Evolutionary conservation across 2,113 vertebrate genomes (phyloP), one percentile per base, ranked within the genome.

Genomic region (Sciurus niger): DNA sequence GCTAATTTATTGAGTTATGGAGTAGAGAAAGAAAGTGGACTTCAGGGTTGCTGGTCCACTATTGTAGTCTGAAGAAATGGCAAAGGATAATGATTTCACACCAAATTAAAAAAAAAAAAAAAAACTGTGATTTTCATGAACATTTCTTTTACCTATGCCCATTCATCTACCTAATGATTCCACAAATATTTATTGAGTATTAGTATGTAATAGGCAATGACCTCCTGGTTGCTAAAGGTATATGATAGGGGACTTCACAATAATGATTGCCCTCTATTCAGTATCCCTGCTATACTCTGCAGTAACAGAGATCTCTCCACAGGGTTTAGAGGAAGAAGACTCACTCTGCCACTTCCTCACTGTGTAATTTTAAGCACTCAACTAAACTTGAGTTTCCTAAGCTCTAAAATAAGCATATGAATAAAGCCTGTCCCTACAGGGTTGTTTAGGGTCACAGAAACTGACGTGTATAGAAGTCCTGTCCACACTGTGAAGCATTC

Each of bases 21-120:
- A 96, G 14, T 25, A 70, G 7, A 60, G 30, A 74, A 92, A 79
- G 37, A 93, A 34, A 40, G 18, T 58, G 60, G 72, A 90, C 43
- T 76, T 85, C 6, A 83, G 89, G 18, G 20, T 51, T 30, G 0
- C 9, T 55, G 58, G 43, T 58, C 4, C 25, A n/a, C 28, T 51
- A 25, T 14, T 86, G 4, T 60, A 84, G 58, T 85, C 72, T 94
- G 43, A 97, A 60, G 14, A 77, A 48, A 90, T 53, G 24, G 80
- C 22, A 46, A 51, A 82, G 8, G 10, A 76, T n/a, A 30, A 72
- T 70, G 1, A 92, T 68, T 85, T 65, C 91, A 89, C 1, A 40
- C 40, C 40, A 40, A 40, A 40, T 40, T 40, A 40, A 40, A 40
- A 40, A 40, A 40, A 40, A 40, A 40, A 2, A 2, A 40, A 48